phyloP scores from a whole-genome alignment of 1,140 invertebrate genomes.

The Elysia chlorotica region DNA sequence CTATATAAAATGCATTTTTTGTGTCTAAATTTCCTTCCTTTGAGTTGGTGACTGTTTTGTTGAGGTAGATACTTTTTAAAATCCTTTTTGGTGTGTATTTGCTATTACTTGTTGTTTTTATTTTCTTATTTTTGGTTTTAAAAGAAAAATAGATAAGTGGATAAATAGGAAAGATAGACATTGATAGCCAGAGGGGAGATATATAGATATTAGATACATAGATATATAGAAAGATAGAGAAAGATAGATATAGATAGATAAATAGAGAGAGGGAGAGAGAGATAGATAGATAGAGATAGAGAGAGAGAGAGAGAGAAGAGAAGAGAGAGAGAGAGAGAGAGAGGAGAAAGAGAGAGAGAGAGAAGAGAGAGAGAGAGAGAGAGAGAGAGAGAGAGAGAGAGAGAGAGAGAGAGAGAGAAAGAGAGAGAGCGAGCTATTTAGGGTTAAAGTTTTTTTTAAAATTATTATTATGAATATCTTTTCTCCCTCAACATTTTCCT shows the following conservation, averaged over 20 bases:
- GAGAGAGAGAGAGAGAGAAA: constrained; percentile 8
- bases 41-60: no score
- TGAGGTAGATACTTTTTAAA: no score
- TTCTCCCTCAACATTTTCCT: not conserved
- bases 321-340: not conserved
- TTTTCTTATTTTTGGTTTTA: no score
- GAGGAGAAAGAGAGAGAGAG: constrained; percentile 9
- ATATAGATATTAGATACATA: no score
- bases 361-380: constrained; percentile 2
- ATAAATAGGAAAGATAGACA: no score
- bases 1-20: no score
- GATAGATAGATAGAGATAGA: constrained; percentile 16
- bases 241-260: constrained; percentile 14
- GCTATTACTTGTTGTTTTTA: no score
- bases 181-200: no score
- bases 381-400: constrained; percentile 26
- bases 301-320: constrained; percentile 11
- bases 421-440: not conserved
- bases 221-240: no score
- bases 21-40: no score
- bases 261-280: constrained; percentile 6
- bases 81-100: no score
- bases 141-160: no score
- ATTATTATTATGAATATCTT: not conserved
- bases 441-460: constrained; percentile 12